phyloP scores from a whole-genome alignment of 2,888 invertebrate species.

The Blastobasis lacticolella region DNA sequence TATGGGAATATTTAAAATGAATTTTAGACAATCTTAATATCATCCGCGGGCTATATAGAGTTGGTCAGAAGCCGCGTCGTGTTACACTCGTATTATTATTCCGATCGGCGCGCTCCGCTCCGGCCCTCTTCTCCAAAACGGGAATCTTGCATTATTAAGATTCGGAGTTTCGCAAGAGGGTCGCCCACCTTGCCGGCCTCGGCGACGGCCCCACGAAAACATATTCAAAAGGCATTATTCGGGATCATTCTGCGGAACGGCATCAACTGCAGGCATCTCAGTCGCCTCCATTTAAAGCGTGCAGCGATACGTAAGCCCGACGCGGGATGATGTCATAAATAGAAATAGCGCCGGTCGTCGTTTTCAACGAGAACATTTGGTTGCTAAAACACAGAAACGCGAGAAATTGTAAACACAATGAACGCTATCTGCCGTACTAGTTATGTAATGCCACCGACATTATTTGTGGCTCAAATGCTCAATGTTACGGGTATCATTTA shows the following conservation, averaged over 20 bases:
- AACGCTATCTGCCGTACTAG: not conserved
- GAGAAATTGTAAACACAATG: conserved; percentile 41
- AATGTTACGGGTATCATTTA: too few relatives aligned
- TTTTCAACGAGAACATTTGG: conserved; percentile 48
- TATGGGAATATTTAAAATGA: not conserved
- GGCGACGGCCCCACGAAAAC: conserved; percentile 45
- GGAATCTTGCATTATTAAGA: conserved; percentile 68
- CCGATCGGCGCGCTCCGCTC: conserved; percentile 38
- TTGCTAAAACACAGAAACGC: conserved; percentile 50
- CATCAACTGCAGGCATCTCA: conserved; percentile 69
- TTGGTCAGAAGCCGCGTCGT: conserved; percentile 15
- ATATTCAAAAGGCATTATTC: conserved; percentile 64
- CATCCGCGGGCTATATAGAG: not conserved
- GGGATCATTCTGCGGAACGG: conserved; percentile 68
- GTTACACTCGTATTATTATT: conserved; percentile 45
- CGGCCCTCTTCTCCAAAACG: conserved; percentile 57
- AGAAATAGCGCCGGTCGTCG: conserved; percentile 70
- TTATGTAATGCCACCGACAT: too few relatives aligned
- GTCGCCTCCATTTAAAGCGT: conserved; percentile 74
- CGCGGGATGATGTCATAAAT: conserved; percentile 75
- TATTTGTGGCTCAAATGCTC: too few relatives aligned
- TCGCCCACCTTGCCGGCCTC: conserved; percentile 46
- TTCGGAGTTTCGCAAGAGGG: conserved; percentile 56
- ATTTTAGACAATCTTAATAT: not conserved
- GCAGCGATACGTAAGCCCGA: conserved; percentile 73